A percentile compares a stretch with the other conserved stretches of the same genome.
phyloP scores from a whole-genome alignment of 2,888 invertebrate genomes.

The Spatulosminthurus flaviceps region DNA sequence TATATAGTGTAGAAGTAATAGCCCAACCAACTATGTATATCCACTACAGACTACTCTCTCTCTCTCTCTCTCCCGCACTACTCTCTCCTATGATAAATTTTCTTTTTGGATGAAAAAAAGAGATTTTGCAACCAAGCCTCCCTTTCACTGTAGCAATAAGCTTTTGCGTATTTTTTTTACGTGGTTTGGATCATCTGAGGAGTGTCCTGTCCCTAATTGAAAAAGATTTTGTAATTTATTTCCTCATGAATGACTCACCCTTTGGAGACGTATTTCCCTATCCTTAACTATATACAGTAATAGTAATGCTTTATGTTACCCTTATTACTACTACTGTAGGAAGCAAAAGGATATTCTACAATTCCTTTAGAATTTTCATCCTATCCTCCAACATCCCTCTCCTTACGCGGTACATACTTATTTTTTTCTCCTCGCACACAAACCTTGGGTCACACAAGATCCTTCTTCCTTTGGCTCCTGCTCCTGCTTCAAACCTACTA shows the following conservation, averaged over 20 bases:
- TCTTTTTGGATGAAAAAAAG: background rate
- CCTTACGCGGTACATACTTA: no score
- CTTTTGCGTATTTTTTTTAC: conserved; percentile 18
- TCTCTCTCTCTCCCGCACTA: background rate
- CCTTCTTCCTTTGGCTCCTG: no score
- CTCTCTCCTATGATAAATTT: background rate
- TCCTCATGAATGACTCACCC: background rate
- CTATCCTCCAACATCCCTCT: no score
- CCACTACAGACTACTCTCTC: background rate
- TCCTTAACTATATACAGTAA: background rate
- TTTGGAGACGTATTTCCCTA: background rate
- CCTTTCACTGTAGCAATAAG: no score
- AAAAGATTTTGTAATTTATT: conserved; percentile 57
- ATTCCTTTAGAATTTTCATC: no score
- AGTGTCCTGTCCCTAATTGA: conserved; percentile 51
- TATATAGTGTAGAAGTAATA: conserved; percentile 4
- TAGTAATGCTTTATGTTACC: background rate
- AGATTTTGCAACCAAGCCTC: background rate
- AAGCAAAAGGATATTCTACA: no score
- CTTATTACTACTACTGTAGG: background rate
- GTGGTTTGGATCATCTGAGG: background rate
- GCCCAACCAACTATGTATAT: background rate
- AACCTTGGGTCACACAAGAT: no score
- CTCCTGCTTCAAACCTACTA: no score
- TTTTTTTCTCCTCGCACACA: no score